Evolutionary conservation across 2,797 vertebrate species (phyloP).

Genomic region (Lutjanus argentimaculatus): DNA sequence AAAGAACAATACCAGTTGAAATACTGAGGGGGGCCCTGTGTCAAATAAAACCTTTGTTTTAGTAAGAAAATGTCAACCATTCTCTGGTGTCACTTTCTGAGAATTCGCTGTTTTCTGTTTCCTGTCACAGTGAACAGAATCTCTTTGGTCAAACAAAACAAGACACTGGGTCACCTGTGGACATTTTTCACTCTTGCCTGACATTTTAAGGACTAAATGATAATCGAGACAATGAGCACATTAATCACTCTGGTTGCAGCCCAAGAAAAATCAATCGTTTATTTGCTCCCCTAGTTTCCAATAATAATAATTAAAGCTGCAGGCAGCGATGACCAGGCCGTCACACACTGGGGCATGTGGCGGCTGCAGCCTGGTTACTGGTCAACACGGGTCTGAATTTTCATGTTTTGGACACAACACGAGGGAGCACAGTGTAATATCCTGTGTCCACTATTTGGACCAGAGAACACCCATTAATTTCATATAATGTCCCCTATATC

Average conservation of each 20-base stretch:
- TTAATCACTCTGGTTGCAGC: neutral
- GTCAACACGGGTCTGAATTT: too few species aligned
- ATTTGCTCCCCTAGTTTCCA: neutral
- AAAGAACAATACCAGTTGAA: neutral
- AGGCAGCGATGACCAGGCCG: too few species aligned
- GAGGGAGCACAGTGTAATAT: too few species aligned
- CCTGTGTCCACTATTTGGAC: too few species aligned
- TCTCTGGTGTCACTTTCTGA: neutral
- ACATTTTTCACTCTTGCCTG: neutral
- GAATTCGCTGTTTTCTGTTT: neutral
- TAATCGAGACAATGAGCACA: neutral
- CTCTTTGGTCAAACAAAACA: neutral
- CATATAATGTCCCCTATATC: too few species aligned
- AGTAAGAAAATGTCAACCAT: neutral
- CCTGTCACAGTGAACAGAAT: neutral
- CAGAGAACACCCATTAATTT: too few species aligned
- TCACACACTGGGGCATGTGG: too few species aligned
- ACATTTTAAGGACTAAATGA: neutral
- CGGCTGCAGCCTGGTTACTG: too few species aligned
- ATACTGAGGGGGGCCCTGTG: neutral
- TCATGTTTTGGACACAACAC: too few species aligned
- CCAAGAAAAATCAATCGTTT: neutral
- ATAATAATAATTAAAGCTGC: neutral
- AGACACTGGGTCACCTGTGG: neutral
- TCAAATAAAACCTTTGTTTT: slow-evolving; percentile 11